Evolutionary conservation across 2,113 vertebrate species (phyloP), one percentile per base, ranked within the genome.

Genomic region (Plestiodon gilberti): DNA sequence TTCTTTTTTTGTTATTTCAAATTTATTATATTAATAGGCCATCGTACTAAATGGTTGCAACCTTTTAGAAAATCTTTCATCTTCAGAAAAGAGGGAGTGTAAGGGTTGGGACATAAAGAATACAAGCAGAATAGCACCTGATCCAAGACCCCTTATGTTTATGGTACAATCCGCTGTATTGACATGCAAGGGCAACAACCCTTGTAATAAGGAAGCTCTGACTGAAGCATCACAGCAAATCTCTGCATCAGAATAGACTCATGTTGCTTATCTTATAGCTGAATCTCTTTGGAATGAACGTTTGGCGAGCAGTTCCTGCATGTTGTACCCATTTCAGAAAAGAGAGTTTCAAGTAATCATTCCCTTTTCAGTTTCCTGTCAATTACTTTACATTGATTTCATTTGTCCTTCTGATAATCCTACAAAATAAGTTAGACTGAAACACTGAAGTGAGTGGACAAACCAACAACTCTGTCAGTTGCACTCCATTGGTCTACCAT

Each of bases 21-120:
- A 20, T 81, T 77, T 10, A 35, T 73, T 73, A 61, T 28, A 62
- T 28, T 2, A 35, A 48, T 65, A 52, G 82, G 38, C 79, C 11
- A 55, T 82, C 62, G 38, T 0, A 0, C 48, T 61, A 1, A 78
- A 77, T 7, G 40, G 30, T 55, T 64, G 59, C 0, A 18, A 76
- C 38, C 30, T n/a, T 17, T 81, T 8, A 25, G 35, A 13, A 43
- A 25, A 28, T 52, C 1, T 2, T 35, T 69, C 14, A 4, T 69
- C 18, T 33, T 28, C 61, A 23, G 48, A 52, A 76, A 40, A 40
- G 30, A 1, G 64, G 35, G 23, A 76, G 23, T 83, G 25, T 30
- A 43, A 13, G 3, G 13, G 22, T 13, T 57, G n/a, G 33, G 28
- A 83, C 14, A 61, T 61, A 17, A 64, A 84, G 22, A 23, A 43